Evolutionary conservation across 1,140 invertebrate genomes (phyloP), one percentile per base, ranked within the genome.

Genomic region (Bathynomus jamesi): DNA sequence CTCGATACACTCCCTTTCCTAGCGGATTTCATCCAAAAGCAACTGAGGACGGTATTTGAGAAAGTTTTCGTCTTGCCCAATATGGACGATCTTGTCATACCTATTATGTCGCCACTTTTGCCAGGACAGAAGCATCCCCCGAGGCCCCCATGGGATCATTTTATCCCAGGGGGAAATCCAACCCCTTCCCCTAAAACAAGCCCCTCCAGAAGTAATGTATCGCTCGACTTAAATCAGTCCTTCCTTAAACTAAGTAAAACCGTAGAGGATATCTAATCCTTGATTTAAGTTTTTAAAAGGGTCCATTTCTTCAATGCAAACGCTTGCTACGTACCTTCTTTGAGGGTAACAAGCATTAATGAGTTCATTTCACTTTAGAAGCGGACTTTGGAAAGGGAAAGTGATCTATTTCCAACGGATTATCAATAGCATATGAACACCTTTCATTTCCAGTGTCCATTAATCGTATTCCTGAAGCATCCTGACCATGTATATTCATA

Each of bases 21-120:
- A 29, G 92, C 91, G 30, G 93, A 91, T 78, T 94, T 91, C 87
- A 95, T 96, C 76, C 92, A 96, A 81, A 92, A 91, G 76, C 95
- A 94, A 81, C 83, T 97, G 64, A 86, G 89, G 60, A 85, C 88
- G 76, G 90, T 79, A 69, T 85, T 84, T 66, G 88, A 94, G 85
- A 93, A 94, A 84, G 85, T 94, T 65, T 86, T 95, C 74, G 93
- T 95, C 62, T 85, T 95, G 80, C 93, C 93, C 17, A 95, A 95
- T 80, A 95, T 96, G 92, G 92, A 95, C 81, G 93, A 96, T 83
- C 83, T 96, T 32, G 81, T 90, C n/a, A 86, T 92, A 80, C 87
- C 90, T 32, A 80, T 85, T 10, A 81, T 86, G 80, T 78, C 77
- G 21, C 71, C 74, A 13, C 65, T 77, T 29, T 40, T 79, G 24